phyloP scores from a whole-genome alignment of 2,797 vertebrate species.

The Anabacerthia variegaticeps region DNA sequence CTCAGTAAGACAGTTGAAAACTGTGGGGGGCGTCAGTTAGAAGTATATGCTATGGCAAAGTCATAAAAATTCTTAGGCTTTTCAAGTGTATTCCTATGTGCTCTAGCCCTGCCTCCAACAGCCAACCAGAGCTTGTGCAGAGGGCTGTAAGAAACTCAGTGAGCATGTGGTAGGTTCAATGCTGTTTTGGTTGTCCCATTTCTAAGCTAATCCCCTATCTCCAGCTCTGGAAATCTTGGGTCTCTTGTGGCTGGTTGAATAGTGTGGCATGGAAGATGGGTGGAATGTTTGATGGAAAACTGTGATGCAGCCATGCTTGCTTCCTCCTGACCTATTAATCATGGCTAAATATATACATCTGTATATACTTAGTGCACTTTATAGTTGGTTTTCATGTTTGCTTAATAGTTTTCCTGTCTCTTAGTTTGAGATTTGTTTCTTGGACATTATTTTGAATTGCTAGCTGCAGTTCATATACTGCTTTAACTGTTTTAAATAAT shows the following conservation, averaged over 20 bases:
- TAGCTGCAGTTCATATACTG: background rate
- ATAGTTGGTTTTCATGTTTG: background rate
- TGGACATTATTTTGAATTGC: background rate
- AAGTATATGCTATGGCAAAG: no score
- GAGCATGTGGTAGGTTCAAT: background rate
- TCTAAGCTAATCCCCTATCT: background rate
- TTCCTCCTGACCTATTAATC: background rate
- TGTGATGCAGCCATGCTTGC: background rate
- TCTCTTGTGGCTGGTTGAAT: background rate
- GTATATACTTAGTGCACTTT: background rate
- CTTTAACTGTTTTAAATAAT: background rate
- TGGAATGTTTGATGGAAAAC: background rate
- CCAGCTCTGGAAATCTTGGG: background rate
- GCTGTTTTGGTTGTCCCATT: background rate
- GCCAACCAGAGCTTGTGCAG: background rate
- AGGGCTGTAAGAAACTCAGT: background rate
- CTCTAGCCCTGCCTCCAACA: background rate
- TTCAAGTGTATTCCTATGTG: background rate
- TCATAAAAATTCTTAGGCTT: background rate
- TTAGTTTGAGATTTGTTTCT: background rate
- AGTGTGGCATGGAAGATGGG: background rate
- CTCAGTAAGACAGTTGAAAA: background rate
- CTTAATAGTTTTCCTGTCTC: background rate
- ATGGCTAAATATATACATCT: background rate
- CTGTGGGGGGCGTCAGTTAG: background rate